These are phyloP conservation scores for Polyergus mexicanus DNA, from an alignment of 1,140 invertebrate genomes.

Conservation along the genomic window DNA sequence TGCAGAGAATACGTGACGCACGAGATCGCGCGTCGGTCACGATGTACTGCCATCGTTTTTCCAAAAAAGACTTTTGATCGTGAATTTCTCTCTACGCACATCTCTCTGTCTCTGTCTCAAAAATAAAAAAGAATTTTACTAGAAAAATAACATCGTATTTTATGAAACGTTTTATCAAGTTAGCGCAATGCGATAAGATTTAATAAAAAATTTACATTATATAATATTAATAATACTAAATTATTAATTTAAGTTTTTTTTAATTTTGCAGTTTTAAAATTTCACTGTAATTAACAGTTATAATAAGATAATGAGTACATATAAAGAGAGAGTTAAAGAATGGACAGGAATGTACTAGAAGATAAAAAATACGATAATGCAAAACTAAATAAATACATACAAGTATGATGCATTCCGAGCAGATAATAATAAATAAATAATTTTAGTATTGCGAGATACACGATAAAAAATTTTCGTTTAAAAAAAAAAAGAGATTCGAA, in stretches of 20 bases:
- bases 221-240: not conserved
- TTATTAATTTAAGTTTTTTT: conserved; percentile 33
- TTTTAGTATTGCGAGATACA: not conserved
- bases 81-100: conserved; percentile 42
- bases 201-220: not conserved
- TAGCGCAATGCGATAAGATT: not conserved
- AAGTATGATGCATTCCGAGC: not conserved
- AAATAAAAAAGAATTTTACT: not conserved
- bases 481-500: conserved; percentile 45
- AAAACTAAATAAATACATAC: not conserved
- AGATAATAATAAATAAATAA: conserved; percentile 47
- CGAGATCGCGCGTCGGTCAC: conserved; percentile 21
- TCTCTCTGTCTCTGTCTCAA: not conserved
- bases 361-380: not conserved
- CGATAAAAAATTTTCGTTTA: conserved; percentile 6
- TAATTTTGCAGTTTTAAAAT: not conserved
- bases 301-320: not conserved
- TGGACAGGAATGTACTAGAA: not conserved
- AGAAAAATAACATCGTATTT: not conserved
- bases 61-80: conserved; percentile 37
- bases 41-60: conserved; percentile 68
- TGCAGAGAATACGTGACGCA: conserved; percentile 62
- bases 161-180: not conserved
- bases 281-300: conserved; percentile 41
- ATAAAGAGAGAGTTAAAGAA: not conserved